Conservation (phyloP, 2,888 invertebrate species). For the Oscheius sp. region DNA sequence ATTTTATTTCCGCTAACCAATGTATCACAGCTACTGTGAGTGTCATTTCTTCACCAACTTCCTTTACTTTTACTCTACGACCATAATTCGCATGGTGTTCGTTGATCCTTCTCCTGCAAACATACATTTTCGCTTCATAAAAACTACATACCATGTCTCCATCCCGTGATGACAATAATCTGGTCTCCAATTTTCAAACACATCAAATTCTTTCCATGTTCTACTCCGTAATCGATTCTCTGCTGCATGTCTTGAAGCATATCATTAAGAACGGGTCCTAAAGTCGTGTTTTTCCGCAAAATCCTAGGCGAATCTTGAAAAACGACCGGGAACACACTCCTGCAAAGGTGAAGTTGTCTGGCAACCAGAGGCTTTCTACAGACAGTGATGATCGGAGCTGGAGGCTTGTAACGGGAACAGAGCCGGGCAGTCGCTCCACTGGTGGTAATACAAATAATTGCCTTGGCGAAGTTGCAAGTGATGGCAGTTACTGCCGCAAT, state of each 20-base stretch:
- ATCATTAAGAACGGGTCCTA: conserved; percentile 79
- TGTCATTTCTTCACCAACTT: not conserved
- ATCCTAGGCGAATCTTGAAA: conserved; percentile 80
- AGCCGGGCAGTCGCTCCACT: conserved; percentile 84
- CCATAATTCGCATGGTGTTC: conserved; percentile 75
- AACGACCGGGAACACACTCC: conserved; percentile 89
- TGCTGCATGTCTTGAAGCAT: conserved; percentile 91
- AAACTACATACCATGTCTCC: conserved; percentile 77
- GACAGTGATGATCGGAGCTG: conserved; percentile 93
- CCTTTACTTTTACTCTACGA: conserved; percentile 39
- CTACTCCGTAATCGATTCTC: conserved; percentile 67
- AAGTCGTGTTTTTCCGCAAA: conserved; percentile 7
- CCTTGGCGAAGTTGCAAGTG: conserved; percentile 86
- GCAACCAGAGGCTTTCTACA: conserved; percentile 87
- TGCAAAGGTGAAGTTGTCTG: conserved; percentile 88
- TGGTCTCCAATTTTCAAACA: conserved; percentile 89
- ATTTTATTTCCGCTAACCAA: too few species aligned
- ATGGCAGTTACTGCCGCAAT: conserved; percentile 95
- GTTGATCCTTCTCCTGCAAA: conserved; percentile 74
- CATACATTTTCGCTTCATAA: not conserved
- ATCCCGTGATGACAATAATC: conserved; percentile 93
- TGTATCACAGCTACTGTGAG: too few species aligned
- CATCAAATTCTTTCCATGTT: conserved; percentile 83
- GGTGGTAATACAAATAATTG: conserved; percentile 89
- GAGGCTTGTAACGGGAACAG: conserved; percentile 90